phyloP scores from a whole-genome alignment of 1,140 invertebrate genomes.

The Cotesia glomerata region DNA sequence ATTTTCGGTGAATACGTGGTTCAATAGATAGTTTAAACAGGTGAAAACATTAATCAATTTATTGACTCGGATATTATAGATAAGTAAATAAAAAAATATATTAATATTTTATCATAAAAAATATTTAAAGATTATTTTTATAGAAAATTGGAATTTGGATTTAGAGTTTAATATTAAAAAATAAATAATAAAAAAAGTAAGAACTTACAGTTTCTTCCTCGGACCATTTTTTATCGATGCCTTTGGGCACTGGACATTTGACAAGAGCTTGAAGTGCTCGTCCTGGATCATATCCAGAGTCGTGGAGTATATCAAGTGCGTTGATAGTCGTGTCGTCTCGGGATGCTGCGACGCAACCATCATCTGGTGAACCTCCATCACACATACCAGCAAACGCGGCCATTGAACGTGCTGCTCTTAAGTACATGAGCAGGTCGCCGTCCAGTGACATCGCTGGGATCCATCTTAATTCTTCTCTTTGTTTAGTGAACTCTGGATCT shows the following conservation, averaged over 20 bases:
- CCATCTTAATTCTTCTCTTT: constrained; percentile 91
- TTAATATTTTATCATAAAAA: background rate
- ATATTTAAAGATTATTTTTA: background rate
- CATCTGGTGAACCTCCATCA: constrained; percentile 95
- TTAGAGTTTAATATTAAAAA: background rate
- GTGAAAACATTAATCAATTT: too few species aligned
- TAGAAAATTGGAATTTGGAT: background rate
- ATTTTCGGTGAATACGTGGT: too few species aligned
- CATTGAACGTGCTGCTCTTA: constrained; percentile 93
- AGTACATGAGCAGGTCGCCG: constrained; percentile 95
- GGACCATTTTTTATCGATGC: constrained; percentile 96
- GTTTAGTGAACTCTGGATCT: constrained; percentile 77
- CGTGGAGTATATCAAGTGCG: constrained; percentile 92
- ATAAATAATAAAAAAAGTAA: background rate
- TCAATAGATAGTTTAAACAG: too few species aligned
- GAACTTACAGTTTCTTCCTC: constrained; percentile 89
- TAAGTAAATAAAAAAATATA: background rate
- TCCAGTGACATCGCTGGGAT: constrained; percentile 88
- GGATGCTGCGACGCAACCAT: constrained; percentile 94
- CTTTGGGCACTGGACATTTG: constrained; percentile 95
- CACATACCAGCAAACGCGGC: constrained; percentile 97
- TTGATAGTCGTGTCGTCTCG: constrained; percentile 98
- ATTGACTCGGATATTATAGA: too few species aligned
- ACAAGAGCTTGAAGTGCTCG: constrained; percentile 94
- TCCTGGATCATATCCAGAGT: constrained; percentile 93